Evolutionary conservation across 2,888 invertebrate genomes (phyloP).

Genomic region (Leptarthrus brevirostris): DNA sequence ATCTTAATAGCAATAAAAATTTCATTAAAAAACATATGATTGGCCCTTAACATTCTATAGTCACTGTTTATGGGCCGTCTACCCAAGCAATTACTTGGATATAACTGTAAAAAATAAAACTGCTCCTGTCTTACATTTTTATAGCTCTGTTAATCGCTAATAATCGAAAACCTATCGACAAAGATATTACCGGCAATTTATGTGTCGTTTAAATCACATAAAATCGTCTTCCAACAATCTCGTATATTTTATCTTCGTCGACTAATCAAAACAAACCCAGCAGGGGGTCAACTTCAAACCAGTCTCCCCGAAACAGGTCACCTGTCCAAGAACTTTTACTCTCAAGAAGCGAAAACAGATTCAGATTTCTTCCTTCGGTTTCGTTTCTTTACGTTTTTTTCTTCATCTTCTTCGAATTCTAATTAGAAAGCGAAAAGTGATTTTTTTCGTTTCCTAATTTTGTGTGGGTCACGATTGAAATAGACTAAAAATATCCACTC

Average conservation of each 20-base stretch:
- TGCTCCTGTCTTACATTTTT: no score
- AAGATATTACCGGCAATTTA: no score
- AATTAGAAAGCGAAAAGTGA: conserved; percentile 37
- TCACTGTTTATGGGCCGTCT: no score
- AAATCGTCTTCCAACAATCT: neutral
- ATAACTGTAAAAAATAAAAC: no score
- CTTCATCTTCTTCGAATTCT: conserved; percentile 9
- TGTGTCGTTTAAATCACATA: conserved; percentile 7
- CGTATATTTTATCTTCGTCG: neutral
- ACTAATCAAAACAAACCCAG: neutral
- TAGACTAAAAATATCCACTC: neutral
- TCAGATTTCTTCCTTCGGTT: neutral
- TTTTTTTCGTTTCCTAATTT: neutral
- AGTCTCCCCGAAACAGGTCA: neutral
- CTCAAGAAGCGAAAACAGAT: conserved; percentile 24
- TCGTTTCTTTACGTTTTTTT: neutral
- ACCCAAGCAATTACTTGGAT: no score
- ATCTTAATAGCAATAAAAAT: no score
- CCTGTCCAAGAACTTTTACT: conserved; percentile 22
- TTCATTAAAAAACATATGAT: no score
- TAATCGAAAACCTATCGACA: no score
- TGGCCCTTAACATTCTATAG: no score
- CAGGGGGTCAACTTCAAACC: neutral
- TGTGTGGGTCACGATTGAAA: neutral
- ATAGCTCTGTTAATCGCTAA: no score